phyloP scores from a whole-genome alignment of 64 coral and sea anemone species.

The Orbicella faveolata region DNA sequence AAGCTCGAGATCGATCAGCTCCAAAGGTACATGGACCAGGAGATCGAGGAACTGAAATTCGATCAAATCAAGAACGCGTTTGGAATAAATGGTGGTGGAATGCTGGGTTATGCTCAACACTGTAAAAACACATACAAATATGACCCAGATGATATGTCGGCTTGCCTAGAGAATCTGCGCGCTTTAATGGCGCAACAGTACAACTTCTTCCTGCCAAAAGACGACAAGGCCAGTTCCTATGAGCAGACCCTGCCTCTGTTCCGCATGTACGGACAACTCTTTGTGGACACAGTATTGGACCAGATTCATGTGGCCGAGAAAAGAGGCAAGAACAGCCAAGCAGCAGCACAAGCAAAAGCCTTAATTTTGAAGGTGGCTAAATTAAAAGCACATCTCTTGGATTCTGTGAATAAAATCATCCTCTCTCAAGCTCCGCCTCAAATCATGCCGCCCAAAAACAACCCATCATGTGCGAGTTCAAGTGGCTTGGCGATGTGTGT shows the following conservation, averaged over 20 bases:
- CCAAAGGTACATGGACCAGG: not conserved
- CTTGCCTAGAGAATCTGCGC: not conserved
- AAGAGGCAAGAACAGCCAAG: conserved; percentile 1
- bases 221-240: not conserved
- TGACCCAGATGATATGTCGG: not conserved
- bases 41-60: not conserved
- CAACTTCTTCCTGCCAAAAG: not conserved
- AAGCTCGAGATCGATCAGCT: not conserved
- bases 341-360: not conserved
- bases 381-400: not conserved
- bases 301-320: not conserved
- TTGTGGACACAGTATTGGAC: not conserved
- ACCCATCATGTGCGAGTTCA: not conserved
- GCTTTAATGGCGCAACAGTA: not conserved
- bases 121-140: not conserved
- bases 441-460: not conserved
- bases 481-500: not conserved
- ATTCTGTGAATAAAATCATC: not conserved
- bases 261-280: conserved; percentile 5
- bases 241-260: not conserved
- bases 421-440: not conserved
- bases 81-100: not conserved
- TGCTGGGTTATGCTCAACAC: not conserved
- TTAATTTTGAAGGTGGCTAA: not conserved
- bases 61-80: not conserved